Base-by-base conservation (phyloP, 2,113 vertebrate genomes). In the Plestiodon gilberti region DNA sequence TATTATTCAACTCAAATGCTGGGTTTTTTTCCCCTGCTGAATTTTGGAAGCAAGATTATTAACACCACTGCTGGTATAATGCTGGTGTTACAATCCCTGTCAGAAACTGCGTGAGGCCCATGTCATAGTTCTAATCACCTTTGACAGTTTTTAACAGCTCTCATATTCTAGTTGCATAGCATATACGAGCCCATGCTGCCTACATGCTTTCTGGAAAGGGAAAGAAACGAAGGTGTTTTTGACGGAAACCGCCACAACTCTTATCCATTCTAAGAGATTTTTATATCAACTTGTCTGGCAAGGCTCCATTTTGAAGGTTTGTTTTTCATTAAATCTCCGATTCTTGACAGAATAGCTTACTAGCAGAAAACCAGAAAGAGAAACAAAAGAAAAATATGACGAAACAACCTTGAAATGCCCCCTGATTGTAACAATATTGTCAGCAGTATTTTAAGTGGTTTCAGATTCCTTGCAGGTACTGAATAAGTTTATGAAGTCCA, bases 261-360 rank as follows among this genome's bases (percentile, higher is more conserved):
- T 22, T 18, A 83, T 90, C 9, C 14, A 8, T 93, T 95, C 30
- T 86, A 79, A 77, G 20, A 73, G 75, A 86, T 1, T 73, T 33
- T 88, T 85, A 48, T n/a, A 87, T 78, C 75, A 81, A 7, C 2
- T 75, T 84, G 74, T 90, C 86, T 86, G 40, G 8, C 15, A 91
- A 88, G 23, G 30, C 0, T 89, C 35, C 48, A 83, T 70, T 88
- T 0, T 1, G 81, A 4, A 1, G 74, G 4, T 86, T 94, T 90
- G 87, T 43, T 92, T 92, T 94, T 94, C 80, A 89, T 89, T 93
- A 85, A 55, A 94, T 84, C 2, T 89, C 33, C 79, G 35, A 57
- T 91, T 92, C 81, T 90, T 89, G 86, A 86, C 30, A 90, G 73
- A 92, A 87, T 20, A 89, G 0, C 59, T 90, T 92, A 87, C n/a